Evolutionary conservation across 1,140 invertebrate species (phyloP).

Genomic region (Adelges cooleyi): DNA sequence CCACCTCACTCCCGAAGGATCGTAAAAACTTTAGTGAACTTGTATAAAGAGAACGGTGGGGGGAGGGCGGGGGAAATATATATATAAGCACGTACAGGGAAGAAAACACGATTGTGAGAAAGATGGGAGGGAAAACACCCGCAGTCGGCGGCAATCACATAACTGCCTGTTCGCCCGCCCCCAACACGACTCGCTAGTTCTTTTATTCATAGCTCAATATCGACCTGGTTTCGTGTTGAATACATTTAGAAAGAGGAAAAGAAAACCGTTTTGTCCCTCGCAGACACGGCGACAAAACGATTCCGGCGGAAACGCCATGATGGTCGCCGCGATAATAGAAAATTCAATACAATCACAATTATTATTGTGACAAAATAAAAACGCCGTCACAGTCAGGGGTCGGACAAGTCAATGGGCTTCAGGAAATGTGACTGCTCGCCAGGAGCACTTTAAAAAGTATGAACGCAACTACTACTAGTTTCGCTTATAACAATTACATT

Average conservation of each 20-base stretch:
- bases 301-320: too few species aligned
- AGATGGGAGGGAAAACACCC: conserved; percentile 3
- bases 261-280: background rate
- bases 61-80: background rate
- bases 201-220: conserved; percentile 18
- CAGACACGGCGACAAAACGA: too few species aligned
- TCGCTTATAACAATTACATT: too few species aligned
- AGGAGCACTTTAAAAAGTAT: too few species aligned
- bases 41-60: background rate
- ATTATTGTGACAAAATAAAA: background rate
- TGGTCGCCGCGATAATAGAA: background rate
- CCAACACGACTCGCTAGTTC: background rate
- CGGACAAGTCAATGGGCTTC: too few species aligned
- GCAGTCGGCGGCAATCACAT: background rate
- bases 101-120: conserved; percentile 1
- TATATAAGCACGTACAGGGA: background rate
- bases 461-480: too few species aligned
- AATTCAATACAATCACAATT: conserved; percentile 7
- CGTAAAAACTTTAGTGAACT: conserved; percentile 24
- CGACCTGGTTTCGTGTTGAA: background rate
- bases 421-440: too few species aligned
- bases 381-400: too few species aligned
- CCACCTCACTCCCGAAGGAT: conserved; percentile 9
- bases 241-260: too few species aligned
- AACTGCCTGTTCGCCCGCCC: background rate